phyloP scores from a whole-genome alignment of 2,113 vertebrate species.

The Micronycteris hirsuta region DNA sequence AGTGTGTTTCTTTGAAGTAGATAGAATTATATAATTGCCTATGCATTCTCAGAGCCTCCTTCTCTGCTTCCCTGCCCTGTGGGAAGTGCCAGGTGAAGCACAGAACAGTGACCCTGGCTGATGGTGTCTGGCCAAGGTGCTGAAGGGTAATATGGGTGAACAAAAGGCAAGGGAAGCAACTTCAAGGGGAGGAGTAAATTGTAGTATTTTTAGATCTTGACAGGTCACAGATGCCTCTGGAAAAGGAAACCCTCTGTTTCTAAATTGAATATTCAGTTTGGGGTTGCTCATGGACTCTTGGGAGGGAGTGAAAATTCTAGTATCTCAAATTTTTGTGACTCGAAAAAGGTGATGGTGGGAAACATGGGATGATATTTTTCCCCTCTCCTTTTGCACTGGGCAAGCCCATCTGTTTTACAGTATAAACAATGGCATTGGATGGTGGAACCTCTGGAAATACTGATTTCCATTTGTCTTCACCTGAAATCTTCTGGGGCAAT shows the following conservation, averaged over 20 bases:
- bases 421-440: neutral
- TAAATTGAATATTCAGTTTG: neutral
- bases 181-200: neutral
- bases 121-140: neutral
- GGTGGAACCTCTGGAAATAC: neutral
- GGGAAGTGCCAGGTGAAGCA: neutral
- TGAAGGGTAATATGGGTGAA: neutral
- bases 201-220: neutral
- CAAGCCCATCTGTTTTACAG: neutral
- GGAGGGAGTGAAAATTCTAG: neutral
- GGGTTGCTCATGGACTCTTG: neutral
- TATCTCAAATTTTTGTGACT: neutral
- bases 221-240: neutral
- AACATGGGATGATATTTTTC: neutral
- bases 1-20: neutral
- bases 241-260: neutral
- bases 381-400: neutral
- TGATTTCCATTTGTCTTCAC: neutral
- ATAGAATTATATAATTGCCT: neutral
- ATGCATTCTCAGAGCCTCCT: neutral
- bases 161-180: neutral
- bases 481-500: neutral
- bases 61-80: neutral
- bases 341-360: neutral
- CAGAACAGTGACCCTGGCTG: neutral